Base-by-base conservation (phyloP, 2,797 vertebrate species). In the Eurystomus glaucurus region DNA sequence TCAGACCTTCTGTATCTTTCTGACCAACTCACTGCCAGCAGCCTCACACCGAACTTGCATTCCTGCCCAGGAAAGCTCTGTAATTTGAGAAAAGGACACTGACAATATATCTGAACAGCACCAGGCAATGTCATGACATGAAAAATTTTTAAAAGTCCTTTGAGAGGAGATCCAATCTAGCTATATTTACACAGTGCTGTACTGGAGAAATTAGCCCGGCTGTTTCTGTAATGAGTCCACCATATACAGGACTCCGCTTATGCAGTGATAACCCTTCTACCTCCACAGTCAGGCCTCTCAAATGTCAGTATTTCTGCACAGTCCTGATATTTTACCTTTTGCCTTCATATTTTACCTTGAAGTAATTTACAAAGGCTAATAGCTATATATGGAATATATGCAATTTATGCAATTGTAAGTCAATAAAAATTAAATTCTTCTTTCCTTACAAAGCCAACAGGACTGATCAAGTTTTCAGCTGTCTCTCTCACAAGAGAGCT, bases 51-150 rank as follows among this genome's bases (percentile, higher is more conserved):
- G 65, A 51, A n/a, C 37, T 45, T 43, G 33, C 41, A 3, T 71
- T 88, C 21, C 39, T 55, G 28, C 21, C 48, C 35, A 31, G 39
- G 51, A 19, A 71, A 81, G 48, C 33, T 64, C 26, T 72, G 58
- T 65, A 46, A 72, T 19, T 35, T 43, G 76, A 45, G 43, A 43
- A 77, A 83, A 78, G n/a, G 57, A 68, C 65, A 26, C 13, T 52
- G 75, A 64, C n/a, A 46, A 37, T 31, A 4, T 26, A 77, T 41
- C 64, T 14, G 16, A 90, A 74, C 43, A 92, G 60, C 72, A 41
- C 29, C 0, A 0, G 51, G n/a, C 33, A 60, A 55, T 37, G 80
- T 15, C n/a, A 19, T 7, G 13, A 48, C 31, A n/a, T 6, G 13
- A 20, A 80, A 65, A 84, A 55, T 54, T n/a, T 20, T 17, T 81